Percentiles rank a stretch among this genome's conserved stretches.
These are phyloP conservation scores for Cyanocitta stelleri DNA, from an alignment of 2,113 vertebrate species.

Conservation along the genomic window DNA sequence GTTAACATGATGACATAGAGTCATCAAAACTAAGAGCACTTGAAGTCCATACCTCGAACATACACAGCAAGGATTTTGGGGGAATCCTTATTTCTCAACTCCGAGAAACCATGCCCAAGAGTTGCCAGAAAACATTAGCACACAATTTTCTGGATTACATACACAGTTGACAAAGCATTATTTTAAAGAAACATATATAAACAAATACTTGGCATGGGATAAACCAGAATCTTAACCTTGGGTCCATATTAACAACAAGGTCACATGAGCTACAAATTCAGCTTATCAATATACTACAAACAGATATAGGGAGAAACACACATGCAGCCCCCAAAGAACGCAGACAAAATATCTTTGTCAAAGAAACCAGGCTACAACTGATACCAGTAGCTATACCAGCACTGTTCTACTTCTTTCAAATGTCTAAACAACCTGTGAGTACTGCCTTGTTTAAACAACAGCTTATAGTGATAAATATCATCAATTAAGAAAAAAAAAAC, in stretches of 20 bases:
- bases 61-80: neutral
- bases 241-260: neutral
- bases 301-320: neutral
- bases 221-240: neutral
- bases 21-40: neutral
- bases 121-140: neutral
- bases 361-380: neutral
- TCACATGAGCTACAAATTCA: neutral
- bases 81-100: neutral
- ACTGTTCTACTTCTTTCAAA: neutral
- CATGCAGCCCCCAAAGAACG: neutral
- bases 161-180: neutral
- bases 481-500: neutral
- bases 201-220: neutral
- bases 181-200: neutral
- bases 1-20: neutral
- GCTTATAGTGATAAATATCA: neutral
- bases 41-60: neutral
- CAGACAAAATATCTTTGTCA: neutral
- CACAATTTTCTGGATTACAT: neutral
- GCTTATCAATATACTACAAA: neutral
- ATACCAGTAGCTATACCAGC: neutral
- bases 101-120: neutral
- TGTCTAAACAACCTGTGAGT: neutral
- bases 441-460: neutral